Evolutionary conservation across 2,888 invertebrate genomes (phyloP), one percentile per base, ranked within the genome.

Genomic region (Aricia artaxerxes): DNA sequence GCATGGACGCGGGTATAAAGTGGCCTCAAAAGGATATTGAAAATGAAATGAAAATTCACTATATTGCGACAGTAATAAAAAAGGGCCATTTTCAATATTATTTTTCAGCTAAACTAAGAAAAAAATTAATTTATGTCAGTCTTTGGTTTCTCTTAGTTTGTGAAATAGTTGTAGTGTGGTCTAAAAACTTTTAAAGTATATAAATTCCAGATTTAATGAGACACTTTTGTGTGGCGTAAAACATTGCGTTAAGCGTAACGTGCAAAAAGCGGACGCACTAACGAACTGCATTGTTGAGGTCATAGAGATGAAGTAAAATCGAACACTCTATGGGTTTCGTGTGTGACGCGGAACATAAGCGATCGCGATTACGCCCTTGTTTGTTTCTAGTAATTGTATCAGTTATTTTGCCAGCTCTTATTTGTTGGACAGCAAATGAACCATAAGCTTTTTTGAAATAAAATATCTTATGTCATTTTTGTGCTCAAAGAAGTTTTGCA

Each of bases 231-330:
- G 82, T 79, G 78, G 79, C 75, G 79, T 79, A 75, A 85, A 85
- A 87, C 85, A 88, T 88, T 86, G 87, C 87, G 85, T 85, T 87
- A 87, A 84, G 86, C 84, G 83, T 82, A 84, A 85, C 81, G 82
- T 83, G 84, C 87, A 92, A 91, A 92, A 92, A 91, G 89, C 88
- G 57, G 16, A 57, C 82, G 84, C 85, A 85, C 91, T 94, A 94
- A 94, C 92, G 93, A 94, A 93, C 83, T 78, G 87, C 88, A 93
- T 93, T 94, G 91, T 89, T 90, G 82, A 80, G 83, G 85, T 84
- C 80, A 83, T 88, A 88, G 86, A 86, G 88, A 87, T 89, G 87
- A 86, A 84, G 88, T 88, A 87, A 90, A 91, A 87, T 90, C 87
- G 87, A 88, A 89, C 87, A 84, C 82, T 84, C 85, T 85, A 85